A percentile compares a stretch with the other conserved stretches of the same genome.
Evolutionary conservation across 2,797 vertebrate genomes (phyloP).

Genomic region (Acropternis orthonyx): DNA sequence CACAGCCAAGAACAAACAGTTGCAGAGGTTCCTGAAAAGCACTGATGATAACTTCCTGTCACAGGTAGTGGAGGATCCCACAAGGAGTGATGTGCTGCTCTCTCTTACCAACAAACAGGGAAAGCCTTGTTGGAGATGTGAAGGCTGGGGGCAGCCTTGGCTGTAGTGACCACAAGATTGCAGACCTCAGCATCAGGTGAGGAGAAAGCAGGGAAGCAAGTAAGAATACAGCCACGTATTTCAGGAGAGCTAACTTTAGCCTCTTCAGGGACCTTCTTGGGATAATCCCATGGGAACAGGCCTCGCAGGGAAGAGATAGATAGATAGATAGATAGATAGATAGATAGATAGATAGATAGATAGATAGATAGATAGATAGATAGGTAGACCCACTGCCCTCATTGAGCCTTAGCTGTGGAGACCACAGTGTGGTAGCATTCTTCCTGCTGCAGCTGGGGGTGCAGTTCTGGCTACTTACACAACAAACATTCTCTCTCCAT

Average conservation of each 20-base stretch:
- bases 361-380: too few species aligned
- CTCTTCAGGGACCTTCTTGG: neutral
- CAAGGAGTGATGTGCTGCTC: neutral
- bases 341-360: too few species aligned
- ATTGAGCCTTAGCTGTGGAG: neutral
- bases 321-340: too few species aligned
- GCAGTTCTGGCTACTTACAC: neutral
- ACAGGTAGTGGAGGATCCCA: neutral
- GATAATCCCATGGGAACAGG: neutral
- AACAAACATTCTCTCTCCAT: neutral
- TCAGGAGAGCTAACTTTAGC: neutral
- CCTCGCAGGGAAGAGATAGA: neutral
- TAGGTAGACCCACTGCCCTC: neutral
- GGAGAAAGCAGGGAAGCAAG: neutral
- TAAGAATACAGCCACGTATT: neutral
- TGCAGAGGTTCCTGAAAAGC: neutral
- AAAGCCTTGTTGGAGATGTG: neutral
- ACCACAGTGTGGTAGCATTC: neutral
- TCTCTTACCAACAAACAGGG: neutral
- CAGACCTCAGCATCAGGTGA: neutral
- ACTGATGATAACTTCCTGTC: neutral
- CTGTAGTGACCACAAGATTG: neutral
- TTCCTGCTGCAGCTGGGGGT: neutral
- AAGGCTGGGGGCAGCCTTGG: neutral
- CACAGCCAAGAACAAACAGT: neutral